Evolutionary conservation across 2,113 vertebrate genomes (phyloP), one percentile per base, ranked within the genome.

Genomic region (Hyperopisus bebe): DNA sequence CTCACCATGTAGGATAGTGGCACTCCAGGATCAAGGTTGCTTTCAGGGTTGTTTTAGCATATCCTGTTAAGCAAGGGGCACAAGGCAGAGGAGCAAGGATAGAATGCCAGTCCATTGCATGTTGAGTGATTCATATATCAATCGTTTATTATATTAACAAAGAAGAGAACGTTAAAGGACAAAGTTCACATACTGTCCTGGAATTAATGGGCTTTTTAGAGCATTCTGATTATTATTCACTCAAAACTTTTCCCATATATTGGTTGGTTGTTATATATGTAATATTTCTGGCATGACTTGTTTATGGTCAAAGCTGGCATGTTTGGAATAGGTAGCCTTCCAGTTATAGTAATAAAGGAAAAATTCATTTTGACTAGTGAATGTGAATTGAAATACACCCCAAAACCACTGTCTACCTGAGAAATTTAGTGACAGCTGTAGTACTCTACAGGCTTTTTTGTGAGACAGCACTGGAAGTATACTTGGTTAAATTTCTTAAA

Each of bases 401-500:
- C 82, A 17, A 31, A 9, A 39, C 1, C 35, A 24, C 35, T 50
- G 15, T 87, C 51, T 42, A 31, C 66, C n/a, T 74, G 11, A 74
- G 13, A 35, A 74, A 74, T 4, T 2, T 35, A 74, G 27, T 74
- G 66, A 35, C 66, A 74, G 10, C 27, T 31, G n/a, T 15, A 74
- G 66, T 15, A 74, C 11, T 88, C 27, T 5, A 55, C 19, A 42
- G 8, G 35, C 39, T 44, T 88, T 88, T 46, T 88, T 3, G 1
- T 42, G 8, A n/a, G 21, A 24, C 17, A 62, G 19, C 35, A 42
- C 58, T 90, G 35, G 35, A 66, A 62, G 80, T 91, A 93, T 90
- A 62, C 88, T 62, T 88, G 90, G 90, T 90, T 90, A 86, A 87
- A 92, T 93, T 91, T 53, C 42, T 1, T 80, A 84, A 90, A 91